Percentiles rank a stretch among this genome's conserved stretches.
Conservation (phyloP, 2,888 invertebrate genomes). For the Ariolimax columbianus region DNA sequence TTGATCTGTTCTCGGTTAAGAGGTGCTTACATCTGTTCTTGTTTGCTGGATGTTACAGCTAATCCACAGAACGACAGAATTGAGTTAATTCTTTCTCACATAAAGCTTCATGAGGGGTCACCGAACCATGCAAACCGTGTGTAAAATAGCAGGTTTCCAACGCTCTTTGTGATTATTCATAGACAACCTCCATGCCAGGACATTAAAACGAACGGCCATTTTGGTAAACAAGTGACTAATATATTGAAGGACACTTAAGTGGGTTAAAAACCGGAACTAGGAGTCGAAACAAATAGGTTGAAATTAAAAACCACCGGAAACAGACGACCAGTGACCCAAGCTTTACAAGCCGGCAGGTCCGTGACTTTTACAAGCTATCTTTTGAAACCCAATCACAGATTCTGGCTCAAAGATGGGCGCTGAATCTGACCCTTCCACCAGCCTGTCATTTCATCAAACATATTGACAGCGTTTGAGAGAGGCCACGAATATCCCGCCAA, state of each 20-base stretch:
- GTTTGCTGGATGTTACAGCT: too few species aligned
- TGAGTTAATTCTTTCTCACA: too few species aligned
- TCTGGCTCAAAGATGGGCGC: not conserved
- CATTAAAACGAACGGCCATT: too few species aligned
- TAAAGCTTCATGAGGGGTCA: too few species aligned
- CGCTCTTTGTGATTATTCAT: too few species aligned
- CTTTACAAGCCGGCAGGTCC: not conserved
- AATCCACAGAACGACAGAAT: too few species aligned
- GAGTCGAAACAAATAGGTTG: not conserved
- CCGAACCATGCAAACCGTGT: too few species aligned
- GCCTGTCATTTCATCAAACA: slow-evolving; percentile 18
- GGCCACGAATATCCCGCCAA: not conserved
- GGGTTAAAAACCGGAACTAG: slow-evolving; percentile 7
- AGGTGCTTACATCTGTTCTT: too few species aligned
- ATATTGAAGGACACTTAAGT: not conserved
- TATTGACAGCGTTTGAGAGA: slow-evolving; percentile 18
- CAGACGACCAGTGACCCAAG: not conserved
- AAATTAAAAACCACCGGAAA: slow-evolving; percentile 17
- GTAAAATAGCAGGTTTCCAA: too few species aligned
- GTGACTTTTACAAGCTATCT: not conserved
- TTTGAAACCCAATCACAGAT: slow-evolving; percentile 13
- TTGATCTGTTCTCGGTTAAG: too few species aligned
- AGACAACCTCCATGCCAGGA: too few species aligned
- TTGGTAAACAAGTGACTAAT: too few species aligned
- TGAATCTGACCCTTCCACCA: not conserved